Conservation (phyloP, 2,888 invertebrate genomes). For the Rosalia funebris region DNA sequence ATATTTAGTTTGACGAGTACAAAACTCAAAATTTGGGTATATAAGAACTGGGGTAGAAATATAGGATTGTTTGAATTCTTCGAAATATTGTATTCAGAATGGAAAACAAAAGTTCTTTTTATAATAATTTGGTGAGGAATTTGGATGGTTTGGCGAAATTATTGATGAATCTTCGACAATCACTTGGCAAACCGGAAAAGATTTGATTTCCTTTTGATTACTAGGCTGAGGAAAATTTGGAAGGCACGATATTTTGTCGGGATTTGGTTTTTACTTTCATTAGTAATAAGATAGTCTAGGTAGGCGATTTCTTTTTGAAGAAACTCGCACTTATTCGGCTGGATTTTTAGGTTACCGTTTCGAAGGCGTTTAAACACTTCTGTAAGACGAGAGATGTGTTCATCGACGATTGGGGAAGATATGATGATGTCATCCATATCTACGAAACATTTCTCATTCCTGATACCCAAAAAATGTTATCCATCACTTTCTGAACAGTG, state of each 20-base stretch:
- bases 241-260: constrained; percentile 47
- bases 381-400: constrained; percentile 47
- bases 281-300: constrained; percentile 56
- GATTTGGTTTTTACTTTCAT: constrained; percentile 56
- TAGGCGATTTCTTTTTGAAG: constrained; percentile 54
- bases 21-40: constrained; percentile 36
- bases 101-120: constrained; percentile 26
- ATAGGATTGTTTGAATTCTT: constrained; percentile 23
- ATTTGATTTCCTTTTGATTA: constrained; percentile 52
- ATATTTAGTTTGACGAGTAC: constrained; percentile 44
- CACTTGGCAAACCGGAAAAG: constrained; percentile 51
- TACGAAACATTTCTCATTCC: constrained; percentile 44
- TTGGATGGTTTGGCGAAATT: constrained; percentile 49
- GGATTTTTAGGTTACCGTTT: too few relatives aligned
- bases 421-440: constrained; percentile 51
- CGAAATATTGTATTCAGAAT: not conserved
- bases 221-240: constrained; percentile 43
- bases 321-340: too few relatives aligned
- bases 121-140: constrained; percentile 41
- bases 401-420: constrained; percentile 42
- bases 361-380: too few relatives aligned
- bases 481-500: constrained; percentile 32
- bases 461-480: constrained; percentile 66
- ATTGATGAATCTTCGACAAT: constrained; percentile 52
- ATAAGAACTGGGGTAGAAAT: constrained; percentile 28